Evolutionary conservation across 2,888 invertebrate genomes (phyloP).

Genomic region (Diaphora mendica): DNA sequence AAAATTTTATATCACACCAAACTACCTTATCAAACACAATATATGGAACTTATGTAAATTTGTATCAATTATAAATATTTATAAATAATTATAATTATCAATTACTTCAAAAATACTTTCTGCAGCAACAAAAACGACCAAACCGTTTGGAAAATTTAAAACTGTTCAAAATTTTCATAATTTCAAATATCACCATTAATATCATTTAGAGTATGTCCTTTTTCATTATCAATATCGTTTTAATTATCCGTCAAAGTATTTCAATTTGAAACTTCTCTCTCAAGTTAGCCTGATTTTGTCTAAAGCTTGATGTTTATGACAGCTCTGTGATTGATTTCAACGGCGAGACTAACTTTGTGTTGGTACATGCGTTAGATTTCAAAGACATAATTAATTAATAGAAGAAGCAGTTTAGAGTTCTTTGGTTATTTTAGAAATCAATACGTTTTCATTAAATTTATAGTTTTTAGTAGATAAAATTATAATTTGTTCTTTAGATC

Average conservation of each 20-base stretch:
- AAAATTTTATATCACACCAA: too few species aligned
- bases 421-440: neutral
- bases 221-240: conserved; percentile 35
- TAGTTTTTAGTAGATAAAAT: neutral
- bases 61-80: neutral
- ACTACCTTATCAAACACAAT: neutral
- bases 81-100: too few species aligned
- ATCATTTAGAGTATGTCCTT: conserved; percentile 23
- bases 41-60: neutral
- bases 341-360: conserved; percentile 13
- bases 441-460: neutral
- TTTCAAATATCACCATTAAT: neutral
- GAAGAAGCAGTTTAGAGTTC: conserved; percentile 39
- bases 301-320: conserved; percentile 22
- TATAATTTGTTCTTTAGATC: neutral
- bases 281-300: conserved; percentile 18
- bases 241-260: conserved; percentile 28
- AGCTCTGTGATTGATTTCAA: conserved; percentile 23
- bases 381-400: conserved; percentile 16
- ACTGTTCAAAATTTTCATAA: neutral
- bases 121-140: neutral
- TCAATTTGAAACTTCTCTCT: conserved; percentile 29
- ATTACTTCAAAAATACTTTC: neutral
- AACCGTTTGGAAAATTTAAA: neutral
- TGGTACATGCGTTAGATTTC: conserved; percentile 16